Evolutionary conservation across 1,140 invertebrate species (phyloP).

Genomic region (Neodiprion pinetum): DNA sequence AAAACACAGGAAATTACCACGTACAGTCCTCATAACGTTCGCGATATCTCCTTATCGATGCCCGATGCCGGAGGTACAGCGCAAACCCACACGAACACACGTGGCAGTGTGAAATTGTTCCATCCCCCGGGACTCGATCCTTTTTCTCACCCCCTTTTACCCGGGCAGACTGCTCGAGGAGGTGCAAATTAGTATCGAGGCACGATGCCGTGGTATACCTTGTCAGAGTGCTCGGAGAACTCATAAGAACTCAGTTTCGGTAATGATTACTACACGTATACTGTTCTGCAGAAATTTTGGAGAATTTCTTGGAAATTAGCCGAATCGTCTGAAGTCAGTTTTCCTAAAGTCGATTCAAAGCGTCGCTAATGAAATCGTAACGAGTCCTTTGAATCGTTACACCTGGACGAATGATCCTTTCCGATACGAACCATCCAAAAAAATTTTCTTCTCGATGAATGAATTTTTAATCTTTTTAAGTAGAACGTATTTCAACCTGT

Average conservation of each 20-base stretch:
- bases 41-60: slow-evolving; percentile 39
- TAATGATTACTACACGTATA: no score
- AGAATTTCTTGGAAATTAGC: no score
- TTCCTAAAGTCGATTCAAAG: not conserved
- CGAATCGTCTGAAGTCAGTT: not conserved
- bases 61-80: not conserved
- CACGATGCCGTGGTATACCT: not conserved
- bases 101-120: not conserved
- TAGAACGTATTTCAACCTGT: no score
- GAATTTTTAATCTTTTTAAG: no score
- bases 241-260: no score
- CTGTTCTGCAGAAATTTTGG: no score
- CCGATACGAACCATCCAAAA: no score
- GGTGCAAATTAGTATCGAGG: not conserved
- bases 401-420: no score
- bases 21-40: slow-evolving; percentile 41
- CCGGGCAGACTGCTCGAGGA: not conserved
- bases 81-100: not conserved
- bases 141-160: not conserved
- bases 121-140: not conserved
- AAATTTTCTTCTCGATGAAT: no score
- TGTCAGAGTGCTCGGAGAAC: not conserved
- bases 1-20: slow-evolving; percentile 59
- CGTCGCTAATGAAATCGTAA: no score
- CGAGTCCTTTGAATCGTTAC: no score